Conservation (phyloP, 2,113 vertebrate species). For the Hyla sarda region DNA sequence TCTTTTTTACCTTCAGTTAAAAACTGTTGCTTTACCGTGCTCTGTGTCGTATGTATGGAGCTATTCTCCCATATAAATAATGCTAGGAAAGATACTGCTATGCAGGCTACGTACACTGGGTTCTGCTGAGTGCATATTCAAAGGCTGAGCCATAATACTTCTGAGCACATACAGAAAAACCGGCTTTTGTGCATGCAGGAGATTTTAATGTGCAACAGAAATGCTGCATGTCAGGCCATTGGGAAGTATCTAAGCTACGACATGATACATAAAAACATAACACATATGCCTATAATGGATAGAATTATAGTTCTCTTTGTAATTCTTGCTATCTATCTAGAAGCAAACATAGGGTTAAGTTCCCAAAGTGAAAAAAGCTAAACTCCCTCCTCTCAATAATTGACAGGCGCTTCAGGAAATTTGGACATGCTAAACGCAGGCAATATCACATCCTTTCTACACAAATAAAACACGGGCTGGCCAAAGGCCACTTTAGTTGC, state of each 20-base stretch:
- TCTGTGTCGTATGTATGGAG: no score
- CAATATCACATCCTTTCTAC: constrained; percentile 60
- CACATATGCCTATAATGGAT: background rate
- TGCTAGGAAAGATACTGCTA: no score
- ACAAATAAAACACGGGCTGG: constrained; percentile 59
- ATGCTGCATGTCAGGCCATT: background rate
- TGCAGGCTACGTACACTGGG: no score
- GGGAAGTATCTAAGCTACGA: background rate
- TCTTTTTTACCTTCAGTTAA: no score
- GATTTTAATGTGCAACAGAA: background rate
- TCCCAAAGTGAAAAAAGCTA: constrained; percentile 23
- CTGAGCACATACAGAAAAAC: no score
- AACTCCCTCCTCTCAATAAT: constrained; percentile 45
- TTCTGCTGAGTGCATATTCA: no score
- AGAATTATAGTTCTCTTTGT: background rate
- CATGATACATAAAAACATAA: background rate
- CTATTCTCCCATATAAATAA: no score
- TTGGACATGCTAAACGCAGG: constrained; percentile 58
- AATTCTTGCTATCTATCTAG: background rate
- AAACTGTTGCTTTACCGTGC: no score
- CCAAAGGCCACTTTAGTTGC: constrained; percentile 60
- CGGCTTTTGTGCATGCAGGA: background rate
- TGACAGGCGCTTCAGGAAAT: constrained; percentile 58
- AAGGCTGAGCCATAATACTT: no score
- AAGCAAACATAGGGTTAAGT: constrained; percentile 22